Conservation (phyloP, 2,797 vertebrate genomes). For the Leucoraja ocellata region DNA sequence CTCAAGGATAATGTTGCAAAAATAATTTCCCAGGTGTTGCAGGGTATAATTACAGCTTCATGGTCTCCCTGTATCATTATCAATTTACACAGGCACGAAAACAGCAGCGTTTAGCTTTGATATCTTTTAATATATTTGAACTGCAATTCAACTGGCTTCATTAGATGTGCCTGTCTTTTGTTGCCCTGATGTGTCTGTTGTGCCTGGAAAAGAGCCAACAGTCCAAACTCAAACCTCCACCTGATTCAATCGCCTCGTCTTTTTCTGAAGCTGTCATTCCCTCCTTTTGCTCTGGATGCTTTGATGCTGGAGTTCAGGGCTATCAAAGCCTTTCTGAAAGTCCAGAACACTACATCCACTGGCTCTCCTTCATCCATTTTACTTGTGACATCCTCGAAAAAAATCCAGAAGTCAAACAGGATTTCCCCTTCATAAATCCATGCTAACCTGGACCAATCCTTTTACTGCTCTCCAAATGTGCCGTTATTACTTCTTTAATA, state of each 20-base stretch:
- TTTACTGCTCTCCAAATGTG: too few species aligned
- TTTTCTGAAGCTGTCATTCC: neutral
- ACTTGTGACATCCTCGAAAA: too few species aligned
- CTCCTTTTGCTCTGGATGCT: neutral
- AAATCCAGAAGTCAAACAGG: too few species aligned
- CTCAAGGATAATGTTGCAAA: constrained; percentile 20
- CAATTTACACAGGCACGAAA: neutral
- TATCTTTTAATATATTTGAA: constrained; percentile 15
- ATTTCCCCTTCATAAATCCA: too few species aligned
- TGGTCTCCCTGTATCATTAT: neutral
- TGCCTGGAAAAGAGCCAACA: neutral
- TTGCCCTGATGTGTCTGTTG: neutral
- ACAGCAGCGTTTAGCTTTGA: neutral
- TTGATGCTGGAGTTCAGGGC: neutral
- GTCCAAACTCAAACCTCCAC: neutral
- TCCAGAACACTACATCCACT: too few species aligned
- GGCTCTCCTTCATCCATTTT: too few species aligned
- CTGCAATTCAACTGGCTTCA: neutral
- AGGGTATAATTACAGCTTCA: neutral
- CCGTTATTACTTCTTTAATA: too few species aligned
- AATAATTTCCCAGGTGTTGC: constrained; percentile 26
- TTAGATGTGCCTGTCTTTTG: neutral
- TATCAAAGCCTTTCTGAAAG: too few species aligned
- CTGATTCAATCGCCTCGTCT: neutral
- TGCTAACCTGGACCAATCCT: too few species aligned